phyloP scores from a whole-genome alignment of 1,140 invertebrate genomes.

The Ostrea denselamellosa region DNA sequence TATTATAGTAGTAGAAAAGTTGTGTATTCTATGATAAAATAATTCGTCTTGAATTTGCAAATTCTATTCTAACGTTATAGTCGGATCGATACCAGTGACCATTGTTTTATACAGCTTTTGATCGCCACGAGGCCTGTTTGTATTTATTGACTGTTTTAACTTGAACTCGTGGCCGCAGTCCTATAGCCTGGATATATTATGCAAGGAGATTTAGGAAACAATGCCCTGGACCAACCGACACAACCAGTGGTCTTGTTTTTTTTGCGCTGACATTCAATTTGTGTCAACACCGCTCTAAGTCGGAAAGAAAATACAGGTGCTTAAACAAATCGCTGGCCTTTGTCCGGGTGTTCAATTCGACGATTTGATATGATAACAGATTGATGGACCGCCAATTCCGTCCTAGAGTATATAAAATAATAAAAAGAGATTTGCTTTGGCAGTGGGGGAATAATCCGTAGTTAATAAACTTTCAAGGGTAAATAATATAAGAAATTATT shows the following conservation, averaged over 20 bases:
- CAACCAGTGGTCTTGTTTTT: conserved; percentile 7
- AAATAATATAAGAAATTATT: conserved; percentile 27
- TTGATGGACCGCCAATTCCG: not conserved
- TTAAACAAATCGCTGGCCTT: conserved; percentile 8
- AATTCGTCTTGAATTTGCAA: no score
- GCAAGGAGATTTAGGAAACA: conserved; percentile 37
- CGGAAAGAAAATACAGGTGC: conserved; percentile 31
- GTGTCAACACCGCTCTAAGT: conserved; percentile 36
- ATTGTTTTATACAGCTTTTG: not conserved
- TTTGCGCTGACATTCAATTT: conserved; percentile 32
- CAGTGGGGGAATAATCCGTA: conserved; percentile 17
- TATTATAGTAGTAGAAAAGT: no score
- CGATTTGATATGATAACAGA: conserved; percentile 37
- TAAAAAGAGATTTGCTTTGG: conserved; percentile 31
- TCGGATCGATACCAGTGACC: not conserved
- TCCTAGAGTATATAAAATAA: conserved; percentile 24
- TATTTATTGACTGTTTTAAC: conserved; percentile 33
- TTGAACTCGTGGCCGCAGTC: conserved; percentile 13
- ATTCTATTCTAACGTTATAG: not conserved
- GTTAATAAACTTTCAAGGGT: conserved; percentile 33
- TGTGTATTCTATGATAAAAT: no score
- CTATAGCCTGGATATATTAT: conserved; percentile 10
- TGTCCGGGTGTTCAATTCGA: conserved; percentile 10
- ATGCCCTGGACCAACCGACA: not conserved
- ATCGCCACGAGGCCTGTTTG: not conserved